Conservation (phyloP, 2,888 invertebrate genomes). For the Nemurella pictetii region DNA sequence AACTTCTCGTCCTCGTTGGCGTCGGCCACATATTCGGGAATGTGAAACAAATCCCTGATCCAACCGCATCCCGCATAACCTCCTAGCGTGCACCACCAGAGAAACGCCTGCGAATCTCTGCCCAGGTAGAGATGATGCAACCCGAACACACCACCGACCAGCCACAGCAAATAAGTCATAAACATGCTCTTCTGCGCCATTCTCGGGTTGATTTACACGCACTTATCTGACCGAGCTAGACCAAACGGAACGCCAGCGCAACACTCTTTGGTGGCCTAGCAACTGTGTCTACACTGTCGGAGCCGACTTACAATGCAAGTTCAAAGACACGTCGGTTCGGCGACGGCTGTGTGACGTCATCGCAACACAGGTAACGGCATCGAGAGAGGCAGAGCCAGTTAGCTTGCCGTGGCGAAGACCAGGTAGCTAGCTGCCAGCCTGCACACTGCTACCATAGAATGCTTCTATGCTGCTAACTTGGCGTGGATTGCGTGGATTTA, state of each 20-base stretch:
- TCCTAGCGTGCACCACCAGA: constrained; percentile 86
- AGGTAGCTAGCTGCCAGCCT: no score
- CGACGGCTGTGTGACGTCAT: neutral
- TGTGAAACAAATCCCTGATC: constrained; percentile 80
- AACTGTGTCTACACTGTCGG: neutral
- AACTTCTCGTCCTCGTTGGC: constrained; percentile 74
- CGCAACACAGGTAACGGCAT: neutral
- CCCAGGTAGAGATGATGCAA: constrained; percentile 89
- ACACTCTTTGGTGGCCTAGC: neutral
- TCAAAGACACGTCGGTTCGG: neutral
- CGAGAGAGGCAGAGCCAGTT: no score
- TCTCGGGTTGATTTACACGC: constrained; percentile 1
- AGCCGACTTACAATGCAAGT: neutral
- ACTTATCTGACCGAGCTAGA: neutral
- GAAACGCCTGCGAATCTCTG: constrained; percentile 86
- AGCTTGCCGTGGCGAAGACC: no score
- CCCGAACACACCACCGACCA: constrained; percentile 86
- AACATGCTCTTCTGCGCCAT: constrained; percentile 55
- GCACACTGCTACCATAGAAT: no score
- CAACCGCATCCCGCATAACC: constrained; percentile 86
- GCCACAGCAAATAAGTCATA: constrained; percentile 81
- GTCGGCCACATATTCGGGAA: constrained; percentile 84
- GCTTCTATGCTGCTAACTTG: no score
- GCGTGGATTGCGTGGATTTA: no score
- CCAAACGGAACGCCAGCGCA: neutral